A percentile compares a stretch with the other conserved stretches of the same genome.
Evolutionary conservation across 30 jellyfish, hydroid and myxozoan species (phyloP).

Genomic region (Hydractinia symbiolongicarpus): DNA sequence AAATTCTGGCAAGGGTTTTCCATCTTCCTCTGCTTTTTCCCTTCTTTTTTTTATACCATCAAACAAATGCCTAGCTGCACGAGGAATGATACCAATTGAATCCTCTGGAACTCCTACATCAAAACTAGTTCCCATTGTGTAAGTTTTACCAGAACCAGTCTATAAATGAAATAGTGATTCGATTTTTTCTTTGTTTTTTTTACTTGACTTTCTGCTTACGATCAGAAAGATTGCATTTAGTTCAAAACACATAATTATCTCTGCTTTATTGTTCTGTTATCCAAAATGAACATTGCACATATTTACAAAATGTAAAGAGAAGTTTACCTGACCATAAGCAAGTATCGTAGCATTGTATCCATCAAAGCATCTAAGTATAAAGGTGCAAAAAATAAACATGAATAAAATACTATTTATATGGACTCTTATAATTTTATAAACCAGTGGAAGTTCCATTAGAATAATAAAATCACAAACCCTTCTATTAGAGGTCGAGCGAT

Average conservation of each 20-base stretch:
- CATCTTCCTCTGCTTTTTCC: constrained; percentile 61
- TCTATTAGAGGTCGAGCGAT: constrained; percentile 61
- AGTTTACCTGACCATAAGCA: constrained; percentile 95
- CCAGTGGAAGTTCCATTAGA: neutral
- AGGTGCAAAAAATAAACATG: neutral
- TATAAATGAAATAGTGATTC: neutral
- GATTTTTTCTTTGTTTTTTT: too few relatives aligned
- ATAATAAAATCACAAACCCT: constrained; percentile 39
- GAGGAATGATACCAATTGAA: constrained; percentile 88
- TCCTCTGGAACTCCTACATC: constrained; percentile 63
- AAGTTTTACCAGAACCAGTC: constrained; percentile 98
- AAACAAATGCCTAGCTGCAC: constrained; percentile 82
- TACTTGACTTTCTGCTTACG: too few relatives aligned
- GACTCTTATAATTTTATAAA: neutral
- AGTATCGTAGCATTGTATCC: constrained; percentile 93
- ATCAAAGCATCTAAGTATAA: constrained; percentile 63
- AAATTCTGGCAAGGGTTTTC: constrained; percentile 82
- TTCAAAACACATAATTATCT: neutral
- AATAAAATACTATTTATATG: neutral
- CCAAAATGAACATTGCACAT: neutral
- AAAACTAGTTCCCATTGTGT: constrained; percentile 97
- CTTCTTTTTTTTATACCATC: constrained; percentile 58
- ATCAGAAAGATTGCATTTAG: too few relatives aligned
- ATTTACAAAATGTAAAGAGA: neutral
- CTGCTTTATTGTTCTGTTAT: neutral